phyloP scores from a whole-genome alignment of 1,140 invertebrate species.

The Hycleus phaleratus region DNA sequence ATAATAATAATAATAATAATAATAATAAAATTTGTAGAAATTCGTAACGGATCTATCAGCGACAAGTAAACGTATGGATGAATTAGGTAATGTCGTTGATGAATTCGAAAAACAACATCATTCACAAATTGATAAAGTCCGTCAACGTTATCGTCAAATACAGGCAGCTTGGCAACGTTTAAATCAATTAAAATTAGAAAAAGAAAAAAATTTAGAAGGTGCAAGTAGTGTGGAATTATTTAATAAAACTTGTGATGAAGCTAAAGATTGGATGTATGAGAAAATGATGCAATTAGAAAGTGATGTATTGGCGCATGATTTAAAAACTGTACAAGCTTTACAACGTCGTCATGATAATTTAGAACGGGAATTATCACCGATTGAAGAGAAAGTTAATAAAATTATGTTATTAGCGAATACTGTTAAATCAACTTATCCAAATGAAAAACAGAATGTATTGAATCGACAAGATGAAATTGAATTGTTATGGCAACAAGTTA shows the following conservation, averaged over 20 bases:
- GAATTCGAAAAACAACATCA: conserved; percentile 81
- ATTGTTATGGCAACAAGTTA: conserved; percentile 79
- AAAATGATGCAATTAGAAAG: conserved; percentile 81
- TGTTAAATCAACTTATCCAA: conserved; percentile 86
- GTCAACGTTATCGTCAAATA: conserved; percentile 71
- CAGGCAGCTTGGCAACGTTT: conserved; percentile 82
- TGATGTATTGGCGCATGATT: conserved; percentile 70
- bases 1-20: conserved; percentile 50
- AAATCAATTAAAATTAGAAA: conserved; percentile 80
- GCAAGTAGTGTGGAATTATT: conserved; percentile 82
- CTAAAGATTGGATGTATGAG: conserved; percentile 89
- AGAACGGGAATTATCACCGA: conserved; percentile 80
- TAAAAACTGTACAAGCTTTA: conserved; percentile 84
- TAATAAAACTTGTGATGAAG: conserved; percentile 86
- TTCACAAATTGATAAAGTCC: conserved; percentile 81
- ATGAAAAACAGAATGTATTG: conserved; percentile 79
- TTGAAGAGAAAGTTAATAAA: conserved; percentile 81
- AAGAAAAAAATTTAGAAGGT: conserved; percentile 78
- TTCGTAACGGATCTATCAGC: conserved; percentile 93
- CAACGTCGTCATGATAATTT: conserved; percentile 84
- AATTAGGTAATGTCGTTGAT: conserved; percentile 80
- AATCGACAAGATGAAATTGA: conserved; percentile 77
- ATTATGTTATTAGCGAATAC: conserved; percentile 74
- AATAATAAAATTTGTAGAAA: conserved; percentile 56
- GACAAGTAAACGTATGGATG: conserved; percentile 80